Evolutionary conservation across 2,888 invertebrate genomes (phyloP), one percentile per base, ranked within the genome.

Genomic region (Philaethria dido): DNA sequence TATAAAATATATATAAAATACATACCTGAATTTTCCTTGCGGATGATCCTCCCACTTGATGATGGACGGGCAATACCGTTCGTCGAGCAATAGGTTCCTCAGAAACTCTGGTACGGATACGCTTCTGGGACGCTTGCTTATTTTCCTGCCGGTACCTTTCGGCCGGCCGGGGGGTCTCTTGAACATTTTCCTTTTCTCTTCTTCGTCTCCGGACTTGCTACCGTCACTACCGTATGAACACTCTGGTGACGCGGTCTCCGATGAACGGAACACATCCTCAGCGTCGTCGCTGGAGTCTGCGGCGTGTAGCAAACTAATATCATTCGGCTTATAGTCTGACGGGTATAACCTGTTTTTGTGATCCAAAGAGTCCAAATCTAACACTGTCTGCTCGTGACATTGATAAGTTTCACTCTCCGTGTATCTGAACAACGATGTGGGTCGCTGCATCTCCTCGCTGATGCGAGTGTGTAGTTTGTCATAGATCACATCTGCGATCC

Each of bases 21-120:
- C 92, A 88, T 75, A 93, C 93, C 93, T 95, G 89, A 98, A 98
- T 75, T 96, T 96, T 9, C 97, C 98, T 74, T 95, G 94, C 36
- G 95, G 94, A 78, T 96, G 95, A 82, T 98, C 95, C 83, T 98
- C 98, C 98, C 98, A 98, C 83, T 96, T 95, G 77, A 98, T 97
- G 73, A 97, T 94, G 60, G 95, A 94, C 0, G 97, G 97, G 80
- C 97, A 97, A 73, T 95, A 96, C 69, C 94, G 92, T 3, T 95
- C 94, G 81, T 97, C 95, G 69, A 95, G 93, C 64, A 98, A 89
- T 36, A 98, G 93, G 82, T 97, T 96, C 73, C 97, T 93, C 75
- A 98, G 95, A 85, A 98, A 98, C 85, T 98, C 97, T 94, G 98
- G 98, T 45, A 98, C 93, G 50, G 93, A 93, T 3, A 93, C 92